Evolutionary conservation across 1,140 invertebrate species (phyloP), one percentile per base, ranked within the genome.

Genomic region (Pachyrhynchus sulphureomaculatus): DNA sequence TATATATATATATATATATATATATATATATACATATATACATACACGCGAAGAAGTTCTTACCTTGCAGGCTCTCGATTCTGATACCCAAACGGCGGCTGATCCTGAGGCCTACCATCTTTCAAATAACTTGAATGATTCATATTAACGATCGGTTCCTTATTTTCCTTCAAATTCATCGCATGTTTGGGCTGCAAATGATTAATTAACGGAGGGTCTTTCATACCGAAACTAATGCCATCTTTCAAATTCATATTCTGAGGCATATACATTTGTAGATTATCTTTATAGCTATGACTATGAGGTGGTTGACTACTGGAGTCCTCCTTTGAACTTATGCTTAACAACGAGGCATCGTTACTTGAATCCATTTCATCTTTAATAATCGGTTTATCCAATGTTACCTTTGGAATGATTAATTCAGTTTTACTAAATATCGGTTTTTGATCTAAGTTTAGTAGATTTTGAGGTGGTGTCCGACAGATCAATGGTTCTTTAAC

Each of bases 401-500:
- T 76, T 36, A 82, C 79, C 75, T 82, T 82, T 39, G 81, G 81
- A 65, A 83, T 82, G 66, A 82, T 82, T 55, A 83, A 75, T 75
- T 83, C 82, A 17, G 81, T 80, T 75, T 83, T 83, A 48, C 70
- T 69, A 1, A 8, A 13, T 4, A 21, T 6, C 29, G 70, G 71
- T 24, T 75, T 71, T 9, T 68, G 42, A 24, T 61, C 59, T 6
- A 51, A 23, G 4, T 17, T 12, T 32, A 39, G 48, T 12, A 58
- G 32, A 13, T 54, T 18, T 10, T 20, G n/a, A 9, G 59, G 45
- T 4, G 56, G 41, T 5, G 34, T 44, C 5, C 52, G 63, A 5
- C 32, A 29, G 24, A 58, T 23, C 13, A 55, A 12, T 1, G 55
- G 51, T 24, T 64, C 61, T 39, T 64, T 65, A 15, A 53, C 13